Evolutionary conservation across 1,140 invertebrate species (phyloP), one percentile per base, ranked within the genome.

Genomic region (Belonocnema kinseyi): DNA sequence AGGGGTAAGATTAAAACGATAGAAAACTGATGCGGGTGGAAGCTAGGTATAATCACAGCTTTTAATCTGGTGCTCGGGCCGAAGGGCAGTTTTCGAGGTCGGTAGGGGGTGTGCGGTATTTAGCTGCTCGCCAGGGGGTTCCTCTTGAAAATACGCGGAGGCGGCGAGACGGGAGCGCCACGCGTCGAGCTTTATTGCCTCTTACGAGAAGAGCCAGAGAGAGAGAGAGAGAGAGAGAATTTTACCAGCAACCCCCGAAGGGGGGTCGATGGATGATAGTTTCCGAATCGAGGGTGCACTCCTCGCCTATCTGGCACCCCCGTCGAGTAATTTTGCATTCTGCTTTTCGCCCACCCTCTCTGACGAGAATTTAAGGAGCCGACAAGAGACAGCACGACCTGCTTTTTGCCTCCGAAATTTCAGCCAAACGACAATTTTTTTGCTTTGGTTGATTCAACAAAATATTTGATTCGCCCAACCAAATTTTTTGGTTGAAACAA

Each of bases 121-220:
- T 86, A 86, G 85, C 80, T 72, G 76, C 77, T 56, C 81, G n/a
- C 50, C 82, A 77, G 80, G 61, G 85, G 83, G 85, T 80, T 61
- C 80, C 79, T 70, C 70, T 78, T 72, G 33, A 71, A 54, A 50
- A 56, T 72, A 79, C 40, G 66, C 51, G 56, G 74, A 75, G 77
- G 75, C 21, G 71, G 79, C 50, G 75, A 75, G 58, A 77, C 58
- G 54, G 14, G 52, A 76, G n/a, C 33, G 70, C 72, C 76, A 77
- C 81, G 79, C 80, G 82, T 78, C 82, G 26, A 71, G 77, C 83
- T 74, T 83, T 86, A 75, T 82, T 80, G 78, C 76, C 61, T 78
- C 73, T 82, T 76, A 50, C 72, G 76, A 71, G 80, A 77, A 33
- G 56, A 74, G 56, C 56, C 53, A 26, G 26, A 77, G 66, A 19